phyloP scores from a whole-genome alignment of 2,113 vertebrate genomes.

The Atractosteus spatula region DNA sequence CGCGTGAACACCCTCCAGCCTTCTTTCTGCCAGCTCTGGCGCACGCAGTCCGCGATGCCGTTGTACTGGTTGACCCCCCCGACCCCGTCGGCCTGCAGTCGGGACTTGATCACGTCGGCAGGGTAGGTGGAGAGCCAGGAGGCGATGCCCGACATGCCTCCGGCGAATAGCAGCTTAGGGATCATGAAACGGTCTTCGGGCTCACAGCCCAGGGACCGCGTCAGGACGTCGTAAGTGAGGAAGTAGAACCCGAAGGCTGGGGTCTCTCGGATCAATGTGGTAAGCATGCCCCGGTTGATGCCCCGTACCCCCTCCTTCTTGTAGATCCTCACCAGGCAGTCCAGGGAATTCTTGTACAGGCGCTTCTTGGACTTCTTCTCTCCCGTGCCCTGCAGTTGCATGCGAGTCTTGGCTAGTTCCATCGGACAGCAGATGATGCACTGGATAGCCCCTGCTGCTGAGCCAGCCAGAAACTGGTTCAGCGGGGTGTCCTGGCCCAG shows the following conservation, averaged over 20 bases:
- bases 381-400: constrained; percentile 91
- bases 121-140: constrained; percentile 96
- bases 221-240: constrained; percentile 84
- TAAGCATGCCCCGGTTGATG: constrained; percentile 87
- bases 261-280: constrained; percentile 85
- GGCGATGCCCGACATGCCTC: constrained; percentile 85
- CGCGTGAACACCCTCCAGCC: constrained; percentile 88
- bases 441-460: constrained; percentile 88
- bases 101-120: constrained; percentile 90
- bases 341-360: constrained; percentile 88
- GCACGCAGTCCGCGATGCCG: constrained; percentile 81
- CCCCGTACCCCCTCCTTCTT: constrained; percentile 80
- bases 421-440: constrained; percentile 93
- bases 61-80: constrained; percentile 77
- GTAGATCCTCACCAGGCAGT: constrained; percentile 90
- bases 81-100: constrained; percentile 88
- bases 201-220: constrained; percentile 83
- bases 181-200: constrained; percentile 79
- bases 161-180: constrained; percentile 89
- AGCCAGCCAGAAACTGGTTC: constrained; percentile 91
- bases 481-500: constrained; percentile 81
- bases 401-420: constrained; percentile 94
- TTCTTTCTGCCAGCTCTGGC: constrained; percentile 80
- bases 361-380: constrained; percentile 76
- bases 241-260: constrained; percentile 96